Evolutionary conservation across 2,888 invertebrate genomes (phyloP).

Genomic region (Cryptus armator): DNA sequence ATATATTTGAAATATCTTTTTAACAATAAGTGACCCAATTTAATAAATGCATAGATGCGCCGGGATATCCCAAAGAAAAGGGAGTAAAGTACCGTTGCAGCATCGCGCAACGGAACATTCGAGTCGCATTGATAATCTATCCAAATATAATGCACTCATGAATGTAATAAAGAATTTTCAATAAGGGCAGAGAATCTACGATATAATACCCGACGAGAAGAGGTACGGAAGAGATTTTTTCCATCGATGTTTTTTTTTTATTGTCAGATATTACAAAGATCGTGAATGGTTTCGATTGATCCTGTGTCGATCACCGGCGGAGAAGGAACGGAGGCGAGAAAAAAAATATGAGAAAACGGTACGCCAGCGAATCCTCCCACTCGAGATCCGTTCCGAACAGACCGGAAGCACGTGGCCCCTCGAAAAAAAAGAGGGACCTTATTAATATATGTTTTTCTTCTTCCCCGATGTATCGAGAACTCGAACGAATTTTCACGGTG

Average conservation of each 20-base stretch:
- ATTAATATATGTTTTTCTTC: conserved; percentile 52
- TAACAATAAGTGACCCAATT: not conserved
- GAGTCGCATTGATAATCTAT: not conserved
- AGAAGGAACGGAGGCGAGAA: conserved; percentile 1
- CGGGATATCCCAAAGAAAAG: not conserved
- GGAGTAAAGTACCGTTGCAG: conserved; percentile 18
- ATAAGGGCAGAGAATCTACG: not conserved
- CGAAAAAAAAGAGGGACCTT: conserved; percentile 16
- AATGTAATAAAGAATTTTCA: conserved; percentile 16
- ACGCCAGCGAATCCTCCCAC: conserved; percentile 51
- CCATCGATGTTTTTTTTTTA: conserved; percentile 14
- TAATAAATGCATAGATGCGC: not conserved
- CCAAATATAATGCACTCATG: not conserved
- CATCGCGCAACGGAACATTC: conserved; percentile 11
- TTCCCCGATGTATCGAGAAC: conserved; percentile 27
- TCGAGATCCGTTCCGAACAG: conserved; percentile 30
- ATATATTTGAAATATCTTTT: not conserved
- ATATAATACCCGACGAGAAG: not conserved
- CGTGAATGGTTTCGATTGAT: conserved; percentile 42
- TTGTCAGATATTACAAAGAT: conserved; percentile 39
- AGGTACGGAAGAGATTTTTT: not conserved
- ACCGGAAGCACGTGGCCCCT: conserved; percentile 68
- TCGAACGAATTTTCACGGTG: conserved; percentile 17
- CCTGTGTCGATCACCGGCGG: conserved; percentile 40
- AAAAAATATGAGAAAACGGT: conserved; percentile 55